These are phyloP conservation scores for Calephelis virginiensis DNA, from an alignment of 1,140 invertebrate genomes.

Conservation along the genomic window DNA sequence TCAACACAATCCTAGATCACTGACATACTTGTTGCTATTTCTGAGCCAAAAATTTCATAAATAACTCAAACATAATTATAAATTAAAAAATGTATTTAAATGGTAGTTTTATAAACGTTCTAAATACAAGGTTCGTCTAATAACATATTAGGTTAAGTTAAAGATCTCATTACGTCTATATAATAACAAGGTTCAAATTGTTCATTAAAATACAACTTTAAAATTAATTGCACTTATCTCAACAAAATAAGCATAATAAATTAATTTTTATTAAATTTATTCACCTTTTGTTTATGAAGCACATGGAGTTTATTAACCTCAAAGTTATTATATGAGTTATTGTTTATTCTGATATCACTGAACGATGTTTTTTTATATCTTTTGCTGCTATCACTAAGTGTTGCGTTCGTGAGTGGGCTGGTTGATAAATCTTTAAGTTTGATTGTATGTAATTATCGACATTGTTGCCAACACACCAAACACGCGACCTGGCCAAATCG, in stretches of 20 bases:
- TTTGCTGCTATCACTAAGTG: slow-evolving; percentile 29
- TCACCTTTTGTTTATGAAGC: slow-evolving; percentile 59
- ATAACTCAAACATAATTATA: neutral
- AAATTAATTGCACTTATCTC: slow-evolving; percentile 20
- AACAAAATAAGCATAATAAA: slow-evolving; percentile 46
- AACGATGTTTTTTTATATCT: slow-evolving; percentile 24
- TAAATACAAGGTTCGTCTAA: neutral
- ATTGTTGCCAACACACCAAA: slow-evolving; percentile 26
- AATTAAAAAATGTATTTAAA: slow-evolving; percentile 8
- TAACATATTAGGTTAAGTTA: slow-evolving; percentile 12
- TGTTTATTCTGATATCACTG: slow-evolving; percentile 30
- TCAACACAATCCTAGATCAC: neutral
- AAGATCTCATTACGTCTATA: slow-evolving; percentile 6
- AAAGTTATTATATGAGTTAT: slow-evolving; percentile 43
- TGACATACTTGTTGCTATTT: neutral
- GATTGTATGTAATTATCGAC: slow-evolving; percentile 30
- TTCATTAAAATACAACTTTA: slow-evolving; percentile 28
- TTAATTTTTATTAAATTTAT: slow-evolving; percentile 64
- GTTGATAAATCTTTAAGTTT: slow-evolving; percentile 28
- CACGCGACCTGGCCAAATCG: slow-evolving; percentile 20
- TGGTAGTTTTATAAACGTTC: slow-evolving; percentile 7
- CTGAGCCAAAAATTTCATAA: neutral
- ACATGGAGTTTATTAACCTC: slow-evolving; percentile 31
- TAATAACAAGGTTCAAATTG: slow-evolving; percentile 5
- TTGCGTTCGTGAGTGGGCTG: slow-evolving; percentile 20